Evolutionary conservation across 2,797 vertebrate species (phyloP).

Genomic region (Xiphophorus birchmanni): DNA sequence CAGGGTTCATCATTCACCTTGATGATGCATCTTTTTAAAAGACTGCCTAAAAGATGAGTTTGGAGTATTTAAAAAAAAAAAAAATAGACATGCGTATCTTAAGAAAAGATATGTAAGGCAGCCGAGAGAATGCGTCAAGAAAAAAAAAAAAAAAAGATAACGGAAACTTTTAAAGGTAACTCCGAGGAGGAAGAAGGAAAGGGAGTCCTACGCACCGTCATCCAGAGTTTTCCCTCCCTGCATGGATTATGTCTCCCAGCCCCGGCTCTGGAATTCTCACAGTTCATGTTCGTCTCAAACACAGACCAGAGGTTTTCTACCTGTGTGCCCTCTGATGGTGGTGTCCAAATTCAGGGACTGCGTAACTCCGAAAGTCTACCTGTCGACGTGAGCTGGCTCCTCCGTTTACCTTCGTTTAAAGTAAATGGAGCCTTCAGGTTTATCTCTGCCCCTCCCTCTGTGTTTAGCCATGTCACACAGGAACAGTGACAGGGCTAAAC

Average conservation of each 20-base stretch:
- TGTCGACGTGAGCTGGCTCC: background rate
- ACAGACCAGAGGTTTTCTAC: background rate
- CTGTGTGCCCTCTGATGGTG: background rate
- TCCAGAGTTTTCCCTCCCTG: background rate
- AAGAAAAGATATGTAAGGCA: conserved; percentile 44
- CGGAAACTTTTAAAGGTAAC: conserved; percentile 8
- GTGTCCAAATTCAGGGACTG: background rate
- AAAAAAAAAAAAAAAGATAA: conserved; percentile 36
- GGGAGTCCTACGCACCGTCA: conserved; percentile 8
- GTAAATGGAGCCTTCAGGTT: background rate
- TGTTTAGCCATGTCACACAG: no score
- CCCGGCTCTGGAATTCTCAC: background rate
- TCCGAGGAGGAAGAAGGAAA: background rate
- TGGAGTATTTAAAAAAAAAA: conserved; percentile 24
- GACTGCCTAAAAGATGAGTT: conserved; percentile 64
- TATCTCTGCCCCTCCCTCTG: background rate
- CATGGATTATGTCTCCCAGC: background rate
- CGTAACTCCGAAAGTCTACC: background rate
- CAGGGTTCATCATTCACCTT: conserved; percentile 82
- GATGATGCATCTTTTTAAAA: conserved; percentile 71
- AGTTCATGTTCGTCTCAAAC: background rate
- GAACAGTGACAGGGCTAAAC: no score
- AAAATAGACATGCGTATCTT: conserved; percentile 25
- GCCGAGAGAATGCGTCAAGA: conserved; percentile 35
- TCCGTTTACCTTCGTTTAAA: no score